Evolutionary conservation across 2,888 invertebrate genomes (phyloP).

Genomic region (Lithosia quadra): DNA sequence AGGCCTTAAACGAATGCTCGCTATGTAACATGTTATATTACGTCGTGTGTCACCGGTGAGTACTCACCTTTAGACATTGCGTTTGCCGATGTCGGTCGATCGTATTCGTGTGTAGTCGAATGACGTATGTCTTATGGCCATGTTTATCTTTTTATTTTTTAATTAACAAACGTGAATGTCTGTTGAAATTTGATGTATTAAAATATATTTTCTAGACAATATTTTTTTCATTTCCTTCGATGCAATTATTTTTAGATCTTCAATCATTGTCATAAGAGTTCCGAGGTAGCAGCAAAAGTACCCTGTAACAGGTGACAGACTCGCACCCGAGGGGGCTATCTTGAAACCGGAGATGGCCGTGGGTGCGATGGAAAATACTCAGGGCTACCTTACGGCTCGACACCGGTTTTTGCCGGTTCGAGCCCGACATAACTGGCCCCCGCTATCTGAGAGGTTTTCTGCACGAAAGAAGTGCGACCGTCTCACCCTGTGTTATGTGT

Average conservation of each 20-base stretch:
- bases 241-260: background rate
- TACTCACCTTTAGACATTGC: conserved; percentile 45
- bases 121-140: conserved; percentile 59
- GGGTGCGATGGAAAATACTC: too few species aligned
- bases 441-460: too few species aligned
- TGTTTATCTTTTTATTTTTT: conserved; percentile 67
- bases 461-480: too few species aligned
- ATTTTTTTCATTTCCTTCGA: conserved; percentile 41
- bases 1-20: too few species aligned
- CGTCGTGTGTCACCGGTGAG: background rate
- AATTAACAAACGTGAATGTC: conserved; percentile 78
- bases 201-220: conserved; percentile 85
- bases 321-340: too few species aligned
- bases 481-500: too few species aligned
- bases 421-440: too few species aligned
- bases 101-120: conserved; percentile 62
- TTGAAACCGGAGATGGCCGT: too few species aligned
- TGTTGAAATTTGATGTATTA: conserved; percentile 84
- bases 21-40: background rate
- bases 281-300: background rate
- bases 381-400: too few species aligned
- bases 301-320: background rate
- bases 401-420: too few species aligned
- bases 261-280: background rate
- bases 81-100: conserved; percentile 48